Conservation (phyloP, 1,140 invertebrate genomes). For the Eulimnadia texana region DNA sequence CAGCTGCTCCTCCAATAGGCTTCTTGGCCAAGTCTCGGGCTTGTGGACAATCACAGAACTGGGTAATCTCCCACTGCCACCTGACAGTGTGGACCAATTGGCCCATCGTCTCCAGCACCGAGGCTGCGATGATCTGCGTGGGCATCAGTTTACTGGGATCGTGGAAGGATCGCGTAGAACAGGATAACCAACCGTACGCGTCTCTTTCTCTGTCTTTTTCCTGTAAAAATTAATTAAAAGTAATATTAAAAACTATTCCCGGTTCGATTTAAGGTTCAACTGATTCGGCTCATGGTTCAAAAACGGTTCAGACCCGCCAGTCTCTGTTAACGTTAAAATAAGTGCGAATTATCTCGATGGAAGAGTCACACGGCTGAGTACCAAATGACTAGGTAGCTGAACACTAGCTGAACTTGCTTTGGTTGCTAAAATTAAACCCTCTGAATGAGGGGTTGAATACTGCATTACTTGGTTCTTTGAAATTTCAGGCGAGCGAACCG, state of each 20-base stretch:
- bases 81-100: conserved; percentile 61
- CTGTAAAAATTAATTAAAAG: not conserved
- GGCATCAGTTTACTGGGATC: conserved; percentile 76
- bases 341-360: too few relatives aligned
- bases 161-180: conserved; percentile 62
- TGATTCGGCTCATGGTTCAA: too few relatives aligned
- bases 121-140: conserved; percentile 89
- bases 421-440: too few relatives aligned
- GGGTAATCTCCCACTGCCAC: conserved; percentile 56
- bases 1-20: conserved; percentile 25
- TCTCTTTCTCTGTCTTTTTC: conserved; percentile 17
- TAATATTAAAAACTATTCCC: not conserved
- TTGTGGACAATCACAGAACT: conserved; percentile 54
- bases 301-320: too few relatives aligned
- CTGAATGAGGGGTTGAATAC: too few relatives aligned
- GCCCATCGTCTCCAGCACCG: conserved; percentile 59
- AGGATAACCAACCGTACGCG: conserved; percentile 60
- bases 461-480: too few relatives aligned
- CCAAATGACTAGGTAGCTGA: too few relatives aligned
- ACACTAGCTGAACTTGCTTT: too few relatives aligned
- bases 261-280: too few relatives aligned
- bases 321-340: too few relatives aligned
- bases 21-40: conserved; percentile 14
- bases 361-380: too few relatives aligned
- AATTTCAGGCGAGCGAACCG: too few relatives aligned